Evolutionary conservation across 35 echinoderm and acorn worm species (phyloP).

Genomic region (Heliocidaris erythrogramma): DNA sequence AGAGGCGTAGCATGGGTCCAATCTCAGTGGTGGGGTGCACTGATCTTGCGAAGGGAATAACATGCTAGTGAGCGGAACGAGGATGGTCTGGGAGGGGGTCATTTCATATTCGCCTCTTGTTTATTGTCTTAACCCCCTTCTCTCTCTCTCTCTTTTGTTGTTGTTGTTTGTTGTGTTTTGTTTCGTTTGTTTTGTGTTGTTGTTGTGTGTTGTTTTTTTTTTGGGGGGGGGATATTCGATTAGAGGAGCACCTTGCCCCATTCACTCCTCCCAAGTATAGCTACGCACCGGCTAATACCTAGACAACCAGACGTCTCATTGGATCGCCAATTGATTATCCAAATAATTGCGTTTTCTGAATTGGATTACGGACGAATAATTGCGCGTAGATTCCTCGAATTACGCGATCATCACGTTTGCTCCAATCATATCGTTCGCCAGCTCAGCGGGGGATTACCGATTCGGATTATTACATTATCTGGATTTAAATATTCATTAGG

Average conservation of each 20-base stretch:
- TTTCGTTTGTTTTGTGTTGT: neutral
- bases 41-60: neutral
- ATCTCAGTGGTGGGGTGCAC: neutral
- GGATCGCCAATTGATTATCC: neutral
- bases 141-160: too few species aligned
- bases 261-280: neutral
- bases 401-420: neutral
- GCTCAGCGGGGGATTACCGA: neutral
- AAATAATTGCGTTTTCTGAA: constrained; percentile 13
- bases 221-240: neutral
- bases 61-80: neutral
- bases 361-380: constrained; percentile 1
- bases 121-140: too few species aligned
- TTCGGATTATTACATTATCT: neutral
- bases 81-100: neutral
- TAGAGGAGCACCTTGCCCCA: neutral
- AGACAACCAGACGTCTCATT: constrained; percentile 2
- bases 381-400: neutral
- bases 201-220: too few species aligned
- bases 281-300: neutral
- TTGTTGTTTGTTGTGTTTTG: too few species aligned
- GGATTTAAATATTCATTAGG: neutral
- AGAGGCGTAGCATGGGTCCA: neutral
- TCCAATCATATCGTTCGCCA: neutral
- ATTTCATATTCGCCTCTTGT: neutral